Evolutionary conservation across 2,888 invertebrate genomes (phyloP).

Genomic region (Chaitophorus viminalis): DNA sequence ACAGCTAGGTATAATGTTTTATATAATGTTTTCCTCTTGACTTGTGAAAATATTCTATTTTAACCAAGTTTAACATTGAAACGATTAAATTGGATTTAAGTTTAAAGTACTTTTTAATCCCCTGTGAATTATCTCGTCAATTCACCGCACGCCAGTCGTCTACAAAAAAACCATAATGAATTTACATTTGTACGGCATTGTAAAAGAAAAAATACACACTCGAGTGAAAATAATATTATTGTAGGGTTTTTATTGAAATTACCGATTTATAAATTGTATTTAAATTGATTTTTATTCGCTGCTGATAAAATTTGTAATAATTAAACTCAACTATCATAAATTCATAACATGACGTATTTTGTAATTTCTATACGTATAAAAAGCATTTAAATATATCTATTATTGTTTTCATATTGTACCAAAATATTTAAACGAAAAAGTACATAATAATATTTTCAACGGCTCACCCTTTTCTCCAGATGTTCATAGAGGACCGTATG

Average conservation of each 20-base stretch:
- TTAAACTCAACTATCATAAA: not conserved
- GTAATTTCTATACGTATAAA: not conserved
- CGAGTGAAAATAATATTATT: too few relatives aligned
- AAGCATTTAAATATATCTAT: not conserved
- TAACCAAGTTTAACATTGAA: not conserved
- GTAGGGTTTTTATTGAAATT: too few relatives aligned
- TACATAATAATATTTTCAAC: not conserved
- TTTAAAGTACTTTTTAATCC: not conserved
- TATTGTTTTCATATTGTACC: not conserved
- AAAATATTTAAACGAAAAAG: not conserved
- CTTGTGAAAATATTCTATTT: too few relatives aligned
- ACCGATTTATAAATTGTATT: too few relatives aligned
- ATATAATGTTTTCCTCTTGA: too few relatives aligned
- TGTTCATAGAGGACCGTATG: constrained; percentile 77
- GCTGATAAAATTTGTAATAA: not conserved
- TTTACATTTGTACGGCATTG: not conserved
- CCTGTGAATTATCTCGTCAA: not conserved
- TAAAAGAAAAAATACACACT: too few relatives aligned
- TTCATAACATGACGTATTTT: not conserved
- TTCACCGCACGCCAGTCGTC: not conserved
- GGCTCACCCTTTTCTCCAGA: constrained; percentile 76
- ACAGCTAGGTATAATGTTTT: too few relatives aligned
- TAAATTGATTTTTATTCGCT: too few relatives aligned
- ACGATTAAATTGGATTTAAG: not conserved
- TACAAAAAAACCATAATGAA: not conserved